A percentile compares a stretch with the other conserved stretches of the same genome.
Evolutionary conservation across 2,113 vertebrate genomes (phyloP).

Genomic region (Brienomyrus longianalis): DNA sequence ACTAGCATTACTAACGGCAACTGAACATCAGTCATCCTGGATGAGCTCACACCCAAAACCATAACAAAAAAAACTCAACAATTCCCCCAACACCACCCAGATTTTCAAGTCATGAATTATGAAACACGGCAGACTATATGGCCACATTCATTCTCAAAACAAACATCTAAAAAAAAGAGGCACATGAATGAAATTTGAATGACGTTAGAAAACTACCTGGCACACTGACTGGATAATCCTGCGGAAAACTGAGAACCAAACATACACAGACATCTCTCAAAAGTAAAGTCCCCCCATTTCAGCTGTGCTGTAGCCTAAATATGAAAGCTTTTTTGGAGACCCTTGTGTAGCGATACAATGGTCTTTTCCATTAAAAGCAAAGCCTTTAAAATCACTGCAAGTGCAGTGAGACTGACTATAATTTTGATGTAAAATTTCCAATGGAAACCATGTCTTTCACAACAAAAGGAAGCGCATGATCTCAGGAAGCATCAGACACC

Average conservation of each 20-base stretch:
- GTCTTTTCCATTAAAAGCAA: not conserved
- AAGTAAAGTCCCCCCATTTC: not conserved
- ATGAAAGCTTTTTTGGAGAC: not conserved
- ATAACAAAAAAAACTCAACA: not conserved
- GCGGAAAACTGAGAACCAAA: not conserved
- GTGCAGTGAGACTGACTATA: not conserved
- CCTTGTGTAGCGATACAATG: not conserved
- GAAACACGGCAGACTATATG: not conserved
- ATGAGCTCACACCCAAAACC: not conserved
- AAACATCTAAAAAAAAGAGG: not conserved
- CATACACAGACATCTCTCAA: not conserved
- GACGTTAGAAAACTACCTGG: not conserved
- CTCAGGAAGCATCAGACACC: not conserved
- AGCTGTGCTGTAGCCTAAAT: not conserved
- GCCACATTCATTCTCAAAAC: not conserved
- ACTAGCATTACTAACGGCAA: not conserved
- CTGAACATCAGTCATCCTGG: not conserved
- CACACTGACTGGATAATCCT: not conserved
- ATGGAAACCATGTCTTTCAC: not conserved
- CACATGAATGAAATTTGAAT: not conserved
- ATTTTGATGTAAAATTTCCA: not conserved
- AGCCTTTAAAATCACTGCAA: not conserved
- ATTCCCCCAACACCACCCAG: not conserved
- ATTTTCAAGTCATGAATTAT: not conserved
- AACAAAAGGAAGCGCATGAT: not conserved